A percentile compares a stretch with the other conserved stretches of the same genome.
Evolutionary conservation across 2,888 invertebrate genomes (phyloP).

Genomic region (Temnothorax unifasciatus): DNA sequence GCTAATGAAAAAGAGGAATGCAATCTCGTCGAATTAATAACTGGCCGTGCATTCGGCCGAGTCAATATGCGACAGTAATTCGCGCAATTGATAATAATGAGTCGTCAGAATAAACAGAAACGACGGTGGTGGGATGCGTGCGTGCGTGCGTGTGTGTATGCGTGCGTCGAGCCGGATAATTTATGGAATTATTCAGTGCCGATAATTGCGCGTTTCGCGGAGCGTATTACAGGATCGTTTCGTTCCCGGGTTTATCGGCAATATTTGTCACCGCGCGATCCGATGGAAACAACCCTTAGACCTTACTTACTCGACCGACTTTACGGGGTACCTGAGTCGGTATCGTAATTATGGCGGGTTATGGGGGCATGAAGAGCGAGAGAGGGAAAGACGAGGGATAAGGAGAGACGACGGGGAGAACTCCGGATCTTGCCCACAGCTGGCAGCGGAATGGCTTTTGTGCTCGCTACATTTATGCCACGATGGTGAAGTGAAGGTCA

Average conservation of each 20-base stretch:
- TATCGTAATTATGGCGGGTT: slow-evolving; percentile 77
- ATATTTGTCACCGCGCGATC: slow-evolving; percentile 70
- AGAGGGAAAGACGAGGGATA: slow-evolving; percentile 16
- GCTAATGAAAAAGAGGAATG: slow-evolving; percentile 29
- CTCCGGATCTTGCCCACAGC: slow-evolving; percentile 69
- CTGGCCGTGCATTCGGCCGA: slow-evolving; percentile 26
- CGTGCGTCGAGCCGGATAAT: slow-evolving; percentile 34
- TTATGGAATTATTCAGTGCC: slow-evolving; percentile 54
- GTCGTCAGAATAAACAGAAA: slow-evolving; percentile 38
- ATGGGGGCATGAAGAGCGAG: slow-evolving; percentile 68
- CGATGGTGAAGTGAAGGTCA: slow-evolving; percentile 56
- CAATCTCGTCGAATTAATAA: slow-evolving; percentile 48
- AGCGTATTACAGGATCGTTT: slow-evolving; percentile 62
- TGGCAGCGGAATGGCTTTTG: slow-evolving; percentile 56
- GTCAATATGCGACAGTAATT: slow-evolving; percentile 52
- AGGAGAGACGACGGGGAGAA: slow-evolving; percentile 51
- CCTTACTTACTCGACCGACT: slow-evolving; percentile 64
- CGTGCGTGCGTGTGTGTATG: neutral
- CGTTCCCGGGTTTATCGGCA: slow-evolving; percentile 64
- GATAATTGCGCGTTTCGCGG: slow-evolving; percentile 68
- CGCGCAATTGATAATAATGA: slow-evolving; percentile 47
- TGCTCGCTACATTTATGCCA: slow-evolving; percentile 47
- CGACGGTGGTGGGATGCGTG: neutral
- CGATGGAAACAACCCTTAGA: slow-evolving; percentile 59
- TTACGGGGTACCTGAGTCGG: slow-evolving; percentile 67